These are phyloP conservation scores for Semnopithecus entellus DNA, from an alignment of 2,113 vertebrate species.

Conservation along the genomic window DNA sequence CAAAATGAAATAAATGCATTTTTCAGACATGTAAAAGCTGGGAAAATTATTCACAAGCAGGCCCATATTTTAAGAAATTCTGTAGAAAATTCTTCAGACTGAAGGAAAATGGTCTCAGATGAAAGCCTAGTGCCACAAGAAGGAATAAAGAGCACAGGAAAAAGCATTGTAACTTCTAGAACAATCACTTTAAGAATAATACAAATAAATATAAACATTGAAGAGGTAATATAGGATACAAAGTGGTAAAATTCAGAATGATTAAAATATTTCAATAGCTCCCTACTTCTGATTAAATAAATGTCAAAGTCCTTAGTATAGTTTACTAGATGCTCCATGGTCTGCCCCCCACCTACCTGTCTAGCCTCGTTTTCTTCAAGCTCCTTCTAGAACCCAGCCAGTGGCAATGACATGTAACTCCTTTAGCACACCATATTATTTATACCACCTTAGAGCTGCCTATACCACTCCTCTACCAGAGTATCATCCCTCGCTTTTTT, in stretches of 20 bases:
- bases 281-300: neutral
- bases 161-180: neutral
- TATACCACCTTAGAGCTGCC: neutral
- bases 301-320: neutral
- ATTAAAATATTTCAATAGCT: neutral
- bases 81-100: neutral
- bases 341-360: neutral
- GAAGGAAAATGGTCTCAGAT: neutral
- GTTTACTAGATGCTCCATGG: neutral
- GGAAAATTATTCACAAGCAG: neutral
- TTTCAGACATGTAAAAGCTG: neutral
- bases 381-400: neutral
- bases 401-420: neutral
- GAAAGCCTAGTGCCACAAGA: neutral
- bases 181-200: neutral
- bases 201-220: neutral
- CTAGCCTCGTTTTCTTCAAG: neutral
- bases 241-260: neutral
- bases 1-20: conserved; percentile 7
- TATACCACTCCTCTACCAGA: neutral
- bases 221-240: neutral
- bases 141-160: neutral
- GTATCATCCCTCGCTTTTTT: neutral
- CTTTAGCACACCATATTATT: neutral
- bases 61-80: neutral